Base-by-base conservation (phyloP, 2,797 vertebrate species). In the Microctenopoma steveboyesi region DNA sequence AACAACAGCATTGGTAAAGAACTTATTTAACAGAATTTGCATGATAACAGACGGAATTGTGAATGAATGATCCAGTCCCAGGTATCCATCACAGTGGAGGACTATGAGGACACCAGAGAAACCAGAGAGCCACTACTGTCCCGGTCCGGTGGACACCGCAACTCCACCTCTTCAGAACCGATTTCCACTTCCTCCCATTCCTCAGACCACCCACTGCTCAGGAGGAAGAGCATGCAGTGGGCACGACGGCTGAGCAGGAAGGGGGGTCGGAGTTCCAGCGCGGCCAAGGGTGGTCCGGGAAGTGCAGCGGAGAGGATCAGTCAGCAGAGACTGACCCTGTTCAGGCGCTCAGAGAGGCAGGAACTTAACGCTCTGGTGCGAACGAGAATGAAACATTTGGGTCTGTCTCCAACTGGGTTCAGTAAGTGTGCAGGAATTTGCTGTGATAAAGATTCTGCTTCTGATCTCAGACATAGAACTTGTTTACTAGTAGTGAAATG, bases 151-250 rank as follows among this genome's bases (percentile, higher is more conserved):
- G 83, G 83, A 35, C 94, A 95, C 62, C 94, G 95, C 12, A 95
- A 95, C 90, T 95, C 95, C 72, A 95, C 94, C 40, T 95, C 94
- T 43, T 95, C 93, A 0, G 94, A 92, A 83, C 92, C 92, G 37
- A 76, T 90, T 68, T 90, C 93, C 60, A 91, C 90, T 39, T 94
- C 94, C 25, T 94, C 93, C 42, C 93, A 95, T 76, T 89, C 88
- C 28, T 91, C 92, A 0, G 95, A 96, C 71, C 94, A 95, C 84
- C 95, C 95, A 0, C 90, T 96, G 68, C 93, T 95, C 46, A 80
- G 95, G 73, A 93, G 94, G 77, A 96, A 96, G 89, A 96, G 95
- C 90, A 95, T 96, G 95, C 95, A 95, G 89, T 96, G 95, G 95
- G 95, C 95, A 0, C 91, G 95, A 10, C 87, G 95, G 25, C 89